phyloP scores from a whole-genome alignment of 2,888 invertebrate species.

The Trichacis sp. region DNA sequence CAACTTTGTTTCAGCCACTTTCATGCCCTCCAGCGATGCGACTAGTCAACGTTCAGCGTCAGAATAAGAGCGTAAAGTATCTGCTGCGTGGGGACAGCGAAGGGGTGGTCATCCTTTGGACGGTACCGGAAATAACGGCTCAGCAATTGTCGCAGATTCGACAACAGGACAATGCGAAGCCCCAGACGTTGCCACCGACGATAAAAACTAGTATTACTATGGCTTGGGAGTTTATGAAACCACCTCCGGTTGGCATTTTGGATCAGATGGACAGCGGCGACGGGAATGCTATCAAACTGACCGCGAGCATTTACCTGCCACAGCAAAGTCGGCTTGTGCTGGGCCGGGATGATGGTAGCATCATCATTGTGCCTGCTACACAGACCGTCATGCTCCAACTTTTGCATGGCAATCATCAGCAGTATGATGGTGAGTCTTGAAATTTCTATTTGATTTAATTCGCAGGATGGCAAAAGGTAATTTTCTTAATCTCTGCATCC shows the following conservation, averaged over 20 bases:
- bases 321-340: constrained; percentile 94
- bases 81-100: constrained; percentile 91
- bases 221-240: constrained; percentile 90
- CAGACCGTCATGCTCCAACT: constrained; percentile 95
- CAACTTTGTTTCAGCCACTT: constrained; percentile 77
- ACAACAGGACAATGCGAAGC: constrained; percentile 71
- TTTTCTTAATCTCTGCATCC: too few species aligned
- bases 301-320: constrained; percentile 92
- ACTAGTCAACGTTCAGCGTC: constrained; percentile 78
- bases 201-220: constrained; percentile 85
- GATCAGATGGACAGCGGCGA: constrained; percentile 87
- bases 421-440: constrained; percentile 78
- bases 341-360: constrained; percentile 95
- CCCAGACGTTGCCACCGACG: constrained; percentile 79
- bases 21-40: constrained; percentile 94
- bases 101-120: constrained; percentile 91
- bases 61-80: constrained; percentile 77
- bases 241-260: constrained; percentile 89
- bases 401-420: constrained; percentile 88
- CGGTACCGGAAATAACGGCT: constrained; percentile 84
- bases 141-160: constrained; percentile 74
- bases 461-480: too few species aligned
- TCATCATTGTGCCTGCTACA: constrained; percentile 95
- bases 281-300: constrained; percentile 82
- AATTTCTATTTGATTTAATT: too few species aligned